Evolutionary conservation across 2,797 vertebrate species (phyloP), one percentile per base, ranked within the genome.

Genomic region (Myotis vivesi): DNA sequence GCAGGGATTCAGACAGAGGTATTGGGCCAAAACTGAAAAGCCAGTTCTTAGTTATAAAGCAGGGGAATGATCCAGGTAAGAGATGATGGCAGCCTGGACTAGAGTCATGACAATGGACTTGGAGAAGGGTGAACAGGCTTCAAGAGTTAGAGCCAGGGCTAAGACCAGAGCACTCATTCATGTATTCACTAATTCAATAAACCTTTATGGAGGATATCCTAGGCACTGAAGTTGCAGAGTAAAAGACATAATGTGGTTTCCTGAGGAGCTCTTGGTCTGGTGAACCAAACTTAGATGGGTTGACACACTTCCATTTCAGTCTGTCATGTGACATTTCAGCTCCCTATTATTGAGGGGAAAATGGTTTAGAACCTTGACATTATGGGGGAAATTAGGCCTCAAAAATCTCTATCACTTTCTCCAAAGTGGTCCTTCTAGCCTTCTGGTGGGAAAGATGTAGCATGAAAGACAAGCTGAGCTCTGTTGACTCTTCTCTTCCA

Each of bases 401-500:
- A 76, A 51, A 62, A 33, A 82, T 53, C n/a, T 23, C 4, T 46
- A 10, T 19, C n/a, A 8, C 44, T 53, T 95, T 89, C 38, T 76
- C 22, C n/a, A 83, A 57, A 30, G 25, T 11, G 11, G 0, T 49
- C 23, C 36, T 53, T 55, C 49, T 36, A 38, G 1, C 33, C 3
- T 36, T 55, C 13, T 22, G 0, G 0, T 2, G 2, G 17, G 8
- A 80, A 83, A 76, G 2, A 12, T 25, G 1, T 4, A 38, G 16
- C 82, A 10, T 55, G 19, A 90, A 80, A 25, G 11, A 15, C 5
- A 76, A 88, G 20, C 0, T 76, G 2, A 17, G 3, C 7, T 75
- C 4, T 5, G 3, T 16, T 36, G 5, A 30, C 9, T 17, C 20
- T 77, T 44, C 36, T 44, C 20, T 38, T 1, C 0, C 3, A 22